A percentile compares a stretch with the other conserved stretches of the same genome.
phyloP scores from a whole-genome alignment of 2,888 invertebrate genomes.

The Netelia melanura region DNA sequence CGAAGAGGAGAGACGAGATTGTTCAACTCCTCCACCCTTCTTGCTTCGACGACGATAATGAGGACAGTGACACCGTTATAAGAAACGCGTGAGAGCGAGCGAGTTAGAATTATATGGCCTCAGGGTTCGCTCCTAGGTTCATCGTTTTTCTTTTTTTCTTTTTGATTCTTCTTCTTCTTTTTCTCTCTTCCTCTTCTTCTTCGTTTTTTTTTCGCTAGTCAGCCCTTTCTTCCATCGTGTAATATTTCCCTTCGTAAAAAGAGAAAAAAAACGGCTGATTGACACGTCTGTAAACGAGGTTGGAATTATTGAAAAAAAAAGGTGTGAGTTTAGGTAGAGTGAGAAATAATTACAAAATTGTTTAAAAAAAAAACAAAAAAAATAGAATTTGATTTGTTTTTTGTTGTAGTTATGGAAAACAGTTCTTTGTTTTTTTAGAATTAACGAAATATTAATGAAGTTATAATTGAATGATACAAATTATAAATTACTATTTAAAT shows the following conservation, averaged over 20 bases:
- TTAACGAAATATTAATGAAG: too few relatives aligned
- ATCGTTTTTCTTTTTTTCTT: neutral
- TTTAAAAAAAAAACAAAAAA: too few relatives aligned
- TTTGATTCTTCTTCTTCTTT: neutral
- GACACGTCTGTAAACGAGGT: too few relatives aligned
- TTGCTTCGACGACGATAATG: constrained; percentile 56
- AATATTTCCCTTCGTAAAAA: constrained; percentile 31
- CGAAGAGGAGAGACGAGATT: constrained; percentile 42
- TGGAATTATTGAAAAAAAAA: too few relatives aligned
- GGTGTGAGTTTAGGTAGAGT: too few relatives aligned
- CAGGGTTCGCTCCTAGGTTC: constrained; percentile 1
- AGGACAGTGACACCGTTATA: constrained; percentile 66
- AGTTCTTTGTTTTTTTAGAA: too few relatives aligned
- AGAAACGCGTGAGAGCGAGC: constrained; percentile 46
- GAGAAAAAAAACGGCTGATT: too few relatives aligned
- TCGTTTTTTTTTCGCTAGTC: constrained; percentile 17
- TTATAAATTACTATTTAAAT: too few relatives aligned
- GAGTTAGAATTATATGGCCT: constrained; percentile 50
- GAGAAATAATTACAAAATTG: too few relatives aligned
- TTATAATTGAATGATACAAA: too few relatives aligned
- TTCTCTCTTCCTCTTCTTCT: neutral
- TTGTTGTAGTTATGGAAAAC: too few relatives aligned
- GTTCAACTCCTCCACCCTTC: constrained; percentile 45
- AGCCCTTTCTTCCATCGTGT: constrained; percentile 20
- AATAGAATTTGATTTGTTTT: too few relatives aligned